Conservation (phyloP, 2,797 vertebrate genomes). For the Lophotriccus pileatus region DNA sequence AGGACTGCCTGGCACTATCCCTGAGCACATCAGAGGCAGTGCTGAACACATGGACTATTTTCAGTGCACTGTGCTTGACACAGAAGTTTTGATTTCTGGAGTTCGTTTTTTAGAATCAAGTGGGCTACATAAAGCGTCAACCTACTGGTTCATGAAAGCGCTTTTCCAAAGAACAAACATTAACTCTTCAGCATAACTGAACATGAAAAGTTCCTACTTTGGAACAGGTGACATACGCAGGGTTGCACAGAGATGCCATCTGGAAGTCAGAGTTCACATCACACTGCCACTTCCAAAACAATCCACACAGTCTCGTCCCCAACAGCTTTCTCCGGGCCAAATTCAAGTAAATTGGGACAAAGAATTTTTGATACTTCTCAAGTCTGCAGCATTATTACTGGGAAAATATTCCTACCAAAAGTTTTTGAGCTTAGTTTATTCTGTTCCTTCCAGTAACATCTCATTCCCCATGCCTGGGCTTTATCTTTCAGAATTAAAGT, state of each 20-base stretch:
- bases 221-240: neutral
- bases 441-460: neutral
- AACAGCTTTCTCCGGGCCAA: neutral
- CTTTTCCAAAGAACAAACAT: neutral
- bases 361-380: neutral
- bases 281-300: neutral
- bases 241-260: neutral
- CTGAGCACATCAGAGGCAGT: neutral
- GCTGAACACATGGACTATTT: neutral
- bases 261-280: neutral
- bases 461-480: neutral
- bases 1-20: neutral
- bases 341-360: neutral
- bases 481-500: neutral
- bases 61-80: neutral
- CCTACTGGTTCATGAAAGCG: neutral
- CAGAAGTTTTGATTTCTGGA: neutral
- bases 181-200: neutral
- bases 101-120: neutral
- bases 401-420: neutral
- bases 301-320: neutral
- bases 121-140: neutral
- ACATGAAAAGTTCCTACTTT: neutral
- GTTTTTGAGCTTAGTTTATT: neutral
- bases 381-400: neutral